Evolutionary conservation across 2,888 invertebrate species (phyloP), one percentile per base, ranked within the genome.

Genomic region (Drosophila longiperda): DNA sequence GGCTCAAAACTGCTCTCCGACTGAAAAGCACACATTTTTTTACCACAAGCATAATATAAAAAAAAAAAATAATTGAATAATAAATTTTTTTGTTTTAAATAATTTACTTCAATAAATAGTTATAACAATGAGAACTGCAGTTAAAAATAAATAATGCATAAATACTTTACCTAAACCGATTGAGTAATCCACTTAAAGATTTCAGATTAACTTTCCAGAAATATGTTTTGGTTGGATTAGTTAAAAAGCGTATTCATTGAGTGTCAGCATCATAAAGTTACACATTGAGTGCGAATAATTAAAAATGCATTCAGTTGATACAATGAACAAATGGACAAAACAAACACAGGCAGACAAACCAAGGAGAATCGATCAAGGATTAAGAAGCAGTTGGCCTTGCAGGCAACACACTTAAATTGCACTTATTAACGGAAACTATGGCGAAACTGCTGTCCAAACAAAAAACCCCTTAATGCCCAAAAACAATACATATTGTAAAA

Each of bases 401-500:
- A 60, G 61, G 52, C 65, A 49, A 29, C 61, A 55, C 68, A 75
- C 71, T 71, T 75, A 71, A 79, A 73, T 72, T 60, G 78, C 82
- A 84, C 77, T 84, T 83, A 87, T 87, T 84, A 83, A 86, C 72
- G 70, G 11, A 57, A 40, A 57, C 40, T 40, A 29, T 29, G 54
- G 54, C 26, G n/a, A 17, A 55, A 12, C 72, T 73, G 75, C 71
- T 76, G 57, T 71, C 55, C 63, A 87, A 90, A 87, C 87, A 90
- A 90, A 87, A 89, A 89, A 89, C 90, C 89, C 89, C 90, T 90
- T 89, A 86, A 80, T 83, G 73, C 75, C 75, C 80, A 63, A 72
- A 75, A 72, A 73, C 76, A 89, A 82, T 83, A 80, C 76, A 80
- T 72, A 80, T 82, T 80, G 84, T 84, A 74, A 86, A 87, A 75